Conservation (phyloP, 1,140 invertebrate genomes). For the Coboldia fuscipes region DNA sequence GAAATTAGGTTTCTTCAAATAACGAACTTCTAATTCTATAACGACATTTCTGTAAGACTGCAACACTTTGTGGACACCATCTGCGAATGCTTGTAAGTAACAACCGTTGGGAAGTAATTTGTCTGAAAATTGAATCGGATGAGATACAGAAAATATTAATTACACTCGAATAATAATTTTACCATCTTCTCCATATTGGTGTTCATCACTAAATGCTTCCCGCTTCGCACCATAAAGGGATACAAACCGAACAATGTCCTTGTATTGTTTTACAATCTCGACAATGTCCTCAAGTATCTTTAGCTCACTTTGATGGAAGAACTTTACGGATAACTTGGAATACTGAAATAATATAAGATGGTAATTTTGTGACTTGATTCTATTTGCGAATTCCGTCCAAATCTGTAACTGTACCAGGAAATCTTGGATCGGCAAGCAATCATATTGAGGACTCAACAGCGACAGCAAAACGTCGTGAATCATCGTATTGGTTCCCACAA, state of each 20-base stretch:
- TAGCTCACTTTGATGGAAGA: conserved; percentile 16
- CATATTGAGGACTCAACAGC: conserved; percentile 9
- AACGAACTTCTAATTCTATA: conserved; percentile 25
- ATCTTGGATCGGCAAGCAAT: conserved; percentile 7
- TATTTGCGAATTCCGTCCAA: not conserved
- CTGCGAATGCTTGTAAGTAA: conserved; percentile 34
- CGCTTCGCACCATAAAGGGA: conserved; percentile 5
- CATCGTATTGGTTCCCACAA: too few species aligned
- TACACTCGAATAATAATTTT: not conserved
- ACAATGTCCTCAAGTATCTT: conserved; percentile 13
- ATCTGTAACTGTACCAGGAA: conserved; percentile 16
- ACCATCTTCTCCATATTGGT: not conserved
- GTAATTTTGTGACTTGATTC: not conserved
- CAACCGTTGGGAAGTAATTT: conserved; percentile 18
- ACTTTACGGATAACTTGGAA: conserved; percentile 6
- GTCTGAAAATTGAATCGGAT: not conserved
- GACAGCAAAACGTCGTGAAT: conserved; percentile 15
- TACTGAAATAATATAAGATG: not conserved
- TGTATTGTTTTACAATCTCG: conserved; percentile 8
- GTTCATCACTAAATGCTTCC: not conserved
- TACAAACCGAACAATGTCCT: conserved; percentile 12
- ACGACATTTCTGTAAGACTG: conserved; percentile 31
- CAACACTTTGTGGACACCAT: conserved; percentile 31
- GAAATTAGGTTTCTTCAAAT: conserved; percentile 26
- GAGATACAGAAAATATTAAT: not conserved